phyloP scores from a whole-genome alignment of 2,888 invertebrate genomes.

The Drosophila helvetica region DNA sequence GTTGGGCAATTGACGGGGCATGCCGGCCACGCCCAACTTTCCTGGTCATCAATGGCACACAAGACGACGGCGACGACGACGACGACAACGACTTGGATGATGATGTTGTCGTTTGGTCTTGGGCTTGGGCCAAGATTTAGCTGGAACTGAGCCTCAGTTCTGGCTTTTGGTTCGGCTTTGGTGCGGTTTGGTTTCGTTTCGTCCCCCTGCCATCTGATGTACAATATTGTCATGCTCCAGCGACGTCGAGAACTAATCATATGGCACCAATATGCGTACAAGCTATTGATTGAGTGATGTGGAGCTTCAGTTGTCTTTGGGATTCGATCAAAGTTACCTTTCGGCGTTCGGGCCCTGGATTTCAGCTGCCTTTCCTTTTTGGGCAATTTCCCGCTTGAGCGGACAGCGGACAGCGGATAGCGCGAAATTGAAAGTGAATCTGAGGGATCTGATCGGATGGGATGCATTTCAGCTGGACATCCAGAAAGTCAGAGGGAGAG shows the following conservation, averaged over 20 bases:
- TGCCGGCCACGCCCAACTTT: conserved; percentile 75
- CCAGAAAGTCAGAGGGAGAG: not conserved
- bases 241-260: conserved; percentile 66
- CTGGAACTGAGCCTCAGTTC: conserved; percentile 51
- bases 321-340: no score
- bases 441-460: not conserved
- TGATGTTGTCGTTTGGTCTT: conserved; percentile 51
- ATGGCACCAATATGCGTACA: conserved; percentile 76
- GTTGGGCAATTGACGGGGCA: conserved; percentile 74
- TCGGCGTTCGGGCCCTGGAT: not conserved
- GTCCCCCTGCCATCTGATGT: conserved; percentile 46
- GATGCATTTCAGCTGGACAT: conserved; percentile 42
- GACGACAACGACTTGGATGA: conserved; percentile 55
- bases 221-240: conserved; percentile 65
- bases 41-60: conserved; percentile 77
- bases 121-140: conserved; percentile 53
- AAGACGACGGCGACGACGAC: conserved; percentile 55
- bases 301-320: not conserved
- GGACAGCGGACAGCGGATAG: conserved; percentile 51
- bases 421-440: conserved; percentile 72
- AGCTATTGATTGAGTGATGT: not conserved
- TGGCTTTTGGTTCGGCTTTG: conserved; percentile 1
- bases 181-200: conserved; percentile 23
- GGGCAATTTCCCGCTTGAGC: conserved; percentile 72
- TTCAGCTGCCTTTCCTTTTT: conserved; percentile 43